Percentiles rank a stretch among this genome's conserved stretches.
These are phyloP conservation scores for Strongylocentrotus purpuratus DNA, from an alignment of 35 echinoderm and acorn worm species.

Conservation along the genomic window DNA sequence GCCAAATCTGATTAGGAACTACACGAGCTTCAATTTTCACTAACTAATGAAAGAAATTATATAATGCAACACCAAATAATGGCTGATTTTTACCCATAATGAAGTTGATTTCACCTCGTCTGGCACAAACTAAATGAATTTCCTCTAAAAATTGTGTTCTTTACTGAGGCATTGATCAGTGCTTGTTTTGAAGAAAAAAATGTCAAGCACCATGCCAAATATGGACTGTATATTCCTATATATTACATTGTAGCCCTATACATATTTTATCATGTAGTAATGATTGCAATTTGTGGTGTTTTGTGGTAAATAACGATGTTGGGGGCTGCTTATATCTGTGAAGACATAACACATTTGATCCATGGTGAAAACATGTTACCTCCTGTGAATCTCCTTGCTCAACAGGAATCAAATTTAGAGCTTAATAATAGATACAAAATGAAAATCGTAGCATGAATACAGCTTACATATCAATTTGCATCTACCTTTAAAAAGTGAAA, in stretches of 20 bases:
- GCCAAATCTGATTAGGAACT: background rate
- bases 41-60: background rate
- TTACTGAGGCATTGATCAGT: background rate
- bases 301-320: background rate
- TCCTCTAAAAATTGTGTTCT: background rate
- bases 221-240: background rate
- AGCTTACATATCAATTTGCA: background rate
- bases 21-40: background rate
- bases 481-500: background rate
- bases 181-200: background rate
- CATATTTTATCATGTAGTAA: background rate
- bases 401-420: background rate
- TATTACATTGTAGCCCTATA: background rate
- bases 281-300: background rate
- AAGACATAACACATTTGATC: background rate
- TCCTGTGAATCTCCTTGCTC: background rate
- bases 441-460: background rate
- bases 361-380: background rate
- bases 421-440: background rate
- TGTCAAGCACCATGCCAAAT: background rate
- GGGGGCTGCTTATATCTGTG: background rate
- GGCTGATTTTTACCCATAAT: background rate
- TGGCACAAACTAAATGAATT: background rate
- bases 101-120: background rate
- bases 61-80: background rate